Percentiles rank a stretch among this genome's conserved stretches.
Evolutionary conservation across 1,140 invertebrate genomes (phyloP).

Genomic region (Oryzaephilus surinamensis): DNA sequence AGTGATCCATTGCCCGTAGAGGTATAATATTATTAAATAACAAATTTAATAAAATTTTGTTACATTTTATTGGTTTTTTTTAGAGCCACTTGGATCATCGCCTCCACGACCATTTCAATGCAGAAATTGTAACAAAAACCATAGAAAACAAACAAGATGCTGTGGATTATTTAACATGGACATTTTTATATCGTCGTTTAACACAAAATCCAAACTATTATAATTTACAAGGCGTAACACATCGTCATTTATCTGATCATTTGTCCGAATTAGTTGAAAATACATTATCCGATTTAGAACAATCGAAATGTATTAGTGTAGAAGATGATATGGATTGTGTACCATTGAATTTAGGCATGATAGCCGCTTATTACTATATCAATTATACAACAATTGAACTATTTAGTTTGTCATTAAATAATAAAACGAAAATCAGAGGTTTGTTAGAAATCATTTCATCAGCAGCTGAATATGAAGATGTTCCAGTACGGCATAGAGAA

Average conservation of each 20-base stretch:
- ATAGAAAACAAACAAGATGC: slow-evolving; percentile 99
- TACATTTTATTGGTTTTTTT: too few relatives aligned
- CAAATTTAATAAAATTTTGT: slow-evolving; percentile 2
- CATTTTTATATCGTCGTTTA: slow-evolving; percentile 90
- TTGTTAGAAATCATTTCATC: slow-evolving; percentile 96
- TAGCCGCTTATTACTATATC: slow-evolving; percentile 99
- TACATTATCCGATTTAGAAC: slow-evolving; percentile 89
- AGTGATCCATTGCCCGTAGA: slow-evolving; percentile 97
- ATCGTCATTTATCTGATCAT: slow-evolving; percentile 95
- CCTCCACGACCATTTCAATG: slow-evolving; percentile 98
- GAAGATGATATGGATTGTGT: slow-evolving; percentile 97
- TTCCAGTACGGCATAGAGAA: slow-evolving; percentile 92
- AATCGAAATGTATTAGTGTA: slow-evolving; percentile 95
- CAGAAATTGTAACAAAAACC: slow-evolving; percentile 98
- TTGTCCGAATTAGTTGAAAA: slow-evolving; percentile 96
- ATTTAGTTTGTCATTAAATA: slow-evolving; percentile 93
- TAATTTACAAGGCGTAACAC: slow-evolving; percentile 92
- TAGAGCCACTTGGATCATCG: slow-evolving; percentile 93
- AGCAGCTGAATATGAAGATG: slow-evolving; percentile 91
- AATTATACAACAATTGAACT: slow-evolving; percentile 99
- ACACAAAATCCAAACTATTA: slow-evolving; percentile 99
- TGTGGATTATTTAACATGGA: slow-evolving; percentile 99
- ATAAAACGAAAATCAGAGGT: slow-evolving; percentile 94
- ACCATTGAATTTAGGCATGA: slow-evolving; percentile 98
- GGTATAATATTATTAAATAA: slow-evolving; percentile 33